These are phyloP conservation scores for Mercenaria mercenaria DNA, from an alignment of 1,140 invertebrate species.

Conservation along the genomic window DNA sequence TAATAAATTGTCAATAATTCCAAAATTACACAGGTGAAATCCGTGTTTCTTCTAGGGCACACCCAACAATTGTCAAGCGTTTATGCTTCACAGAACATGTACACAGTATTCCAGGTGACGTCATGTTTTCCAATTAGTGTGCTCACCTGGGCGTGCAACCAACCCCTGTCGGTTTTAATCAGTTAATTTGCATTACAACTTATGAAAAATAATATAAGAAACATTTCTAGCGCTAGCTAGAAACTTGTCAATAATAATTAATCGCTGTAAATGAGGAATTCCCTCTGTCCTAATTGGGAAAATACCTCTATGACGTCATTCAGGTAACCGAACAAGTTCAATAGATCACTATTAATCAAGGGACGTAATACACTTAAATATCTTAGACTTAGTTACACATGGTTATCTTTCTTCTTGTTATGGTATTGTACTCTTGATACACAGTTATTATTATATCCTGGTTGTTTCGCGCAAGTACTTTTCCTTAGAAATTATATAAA, in stretches of 20 bases:
- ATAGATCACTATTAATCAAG: no score
- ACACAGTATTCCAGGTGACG: constrained; percentile 34
- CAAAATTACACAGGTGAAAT: constrained; percentile 38
- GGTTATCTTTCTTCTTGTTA: no score
- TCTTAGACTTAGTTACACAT: no score
- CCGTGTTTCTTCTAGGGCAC: constrained; percentile 24
- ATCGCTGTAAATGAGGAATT: background rate
- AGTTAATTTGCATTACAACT: background rate
- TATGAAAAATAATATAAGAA: background rate
- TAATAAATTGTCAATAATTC: constrained; percentile 11
- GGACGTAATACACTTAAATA: background rate
- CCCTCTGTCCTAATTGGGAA: background rate
- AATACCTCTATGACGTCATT: constrained; percentile 24
- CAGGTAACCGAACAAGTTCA: constrained; percentile 40
- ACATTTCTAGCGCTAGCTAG: background rate
- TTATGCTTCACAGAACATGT: constrained; percentile 51
- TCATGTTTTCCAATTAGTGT: background rate
- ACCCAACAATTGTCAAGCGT: constrained; percentile 60
- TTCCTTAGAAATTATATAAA: no score
- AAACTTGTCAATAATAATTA: background rate
- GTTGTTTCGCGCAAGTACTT: no score
- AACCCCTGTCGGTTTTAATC: background rate
- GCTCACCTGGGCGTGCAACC: background rate
- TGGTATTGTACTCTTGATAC: no score
- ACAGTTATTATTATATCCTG: no score